Percentiles rank a stretch among this genome's conserved stretches.
Conservation (phyloP, 2,797 vertebrate genomes). For the Scomberomorus guttatus region DNA sequence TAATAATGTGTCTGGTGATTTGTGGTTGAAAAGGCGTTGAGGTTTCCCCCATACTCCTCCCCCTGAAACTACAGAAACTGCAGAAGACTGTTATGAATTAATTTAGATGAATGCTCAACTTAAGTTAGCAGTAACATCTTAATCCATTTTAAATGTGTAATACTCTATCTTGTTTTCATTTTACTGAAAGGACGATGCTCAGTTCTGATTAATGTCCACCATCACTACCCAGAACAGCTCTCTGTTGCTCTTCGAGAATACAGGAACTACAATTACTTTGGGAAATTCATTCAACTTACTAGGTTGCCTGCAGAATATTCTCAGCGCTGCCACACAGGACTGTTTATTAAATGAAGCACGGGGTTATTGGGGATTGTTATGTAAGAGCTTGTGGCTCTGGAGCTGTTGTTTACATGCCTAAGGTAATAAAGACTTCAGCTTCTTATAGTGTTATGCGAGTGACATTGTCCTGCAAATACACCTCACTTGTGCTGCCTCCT, state of each 20-base stretch:
- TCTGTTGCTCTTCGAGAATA: slow-evolving; percentile 42
- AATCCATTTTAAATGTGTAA: slow-evolving; percentile 20
- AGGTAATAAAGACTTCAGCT: slow-evolving; percentile 30
- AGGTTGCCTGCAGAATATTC: slow-evolving; percentile 53
- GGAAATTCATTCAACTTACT: slow-evolving; percentile 50
- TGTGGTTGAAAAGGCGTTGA: too few relatives aligned
- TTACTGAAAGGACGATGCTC: slow-evolving; percentile 15
- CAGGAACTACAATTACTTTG: slow-evolving; percentile 38
- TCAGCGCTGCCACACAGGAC: slow-evolving; percentile 32
- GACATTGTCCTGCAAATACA: slow-evolving; percentile 31
- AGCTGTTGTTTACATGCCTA: slow-evolving; percentile 44
- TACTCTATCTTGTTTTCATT: slow-evolving; percentile 20
- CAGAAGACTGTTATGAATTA: neutral
- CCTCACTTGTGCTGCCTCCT: slow-evolving; percentile 10
- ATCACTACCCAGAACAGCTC: slow-evolving; percentile 31
- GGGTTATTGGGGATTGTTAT: slow-evolving; percentile 37
- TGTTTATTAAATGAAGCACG: slow-evolving; percentile 57
- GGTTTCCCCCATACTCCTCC: neutral
- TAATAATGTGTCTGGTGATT: too few relatives aligned
- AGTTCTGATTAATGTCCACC: slow-evolving; percentile 46
- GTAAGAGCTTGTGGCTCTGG: slow-evolving; percentile 21
- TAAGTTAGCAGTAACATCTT: neutral
- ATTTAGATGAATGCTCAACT: slow-evolving; percentile 15
- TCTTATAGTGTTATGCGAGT: slow-evolving; percentile 23
- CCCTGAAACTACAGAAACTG: neutral